Evolutionary conservation across 2,113 vertebrate genomes (phyloP).

Genomic region (Nesogale talazaci): DNA sequence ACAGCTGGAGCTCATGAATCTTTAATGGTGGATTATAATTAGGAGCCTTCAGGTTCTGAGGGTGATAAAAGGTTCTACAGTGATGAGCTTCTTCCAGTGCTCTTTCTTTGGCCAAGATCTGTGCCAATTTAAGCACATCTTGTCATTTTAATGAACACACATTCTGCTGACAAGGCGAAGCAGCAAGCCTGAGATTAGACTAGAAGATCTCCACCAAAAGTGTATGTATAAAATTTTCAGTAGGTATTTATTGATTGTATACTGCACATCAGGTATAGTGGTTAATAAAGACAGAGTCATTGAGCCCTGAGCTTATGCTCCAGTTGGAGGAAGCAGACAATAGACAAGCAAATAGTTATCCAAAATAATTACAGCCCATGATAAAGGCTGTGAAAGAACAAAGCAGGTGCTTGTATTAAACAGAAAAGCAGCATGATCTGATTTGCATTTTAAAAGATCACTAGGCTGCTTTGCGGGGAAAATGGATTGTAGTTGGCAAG

Average conservation of each 20-base stretch:
- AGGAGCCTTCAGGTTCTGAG: slow-evolving; percentile 83
- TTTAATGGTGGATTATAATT: slow-evolving; percentile 88
- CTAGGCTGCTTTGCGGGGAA: background rate
- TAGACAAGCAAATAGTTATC: slow-evolving; percentile 47
- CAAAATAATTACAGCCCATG: slow-evolving; percentile 18
- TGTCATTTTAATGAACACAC: slow-evolving; percentile 71
- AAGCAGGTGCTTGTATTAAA: slow-evolving; percentile 50
- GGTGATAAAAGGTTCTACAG: slow-evolving; percentile 80
- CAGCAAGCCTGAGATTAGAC: slow-evolving; percentile 64
- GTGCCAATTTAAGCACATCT: slow-evolving; percentile 82
- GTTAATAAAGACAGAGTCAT: background rate
- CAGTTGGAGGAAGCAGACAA: background rate
- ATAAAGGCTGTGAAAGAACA: slow-evolving; percentile 32
- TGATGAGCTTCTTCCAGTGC: slow-evolving; percentile 71
- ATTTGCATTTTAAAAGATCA: slow-evolving; percentile 60
- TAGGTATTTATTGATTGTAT: background rate
- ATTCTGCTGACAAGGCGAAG: slow-evolving; percentile 73
- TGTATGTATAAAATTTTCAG: slow-evolving; percentile 52
- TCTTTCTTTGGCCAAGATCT: slow-evolving; percentile 69
- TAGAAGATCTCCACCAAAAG: slow-evolving; percentile 62
- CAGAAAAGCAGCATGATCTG: slow-evolving; percentile 30
- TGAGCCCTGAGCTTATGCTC: background rate
- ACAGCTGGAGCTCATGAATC: slow-evolving; percentile 83
- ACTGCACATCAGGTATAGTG: background rate
- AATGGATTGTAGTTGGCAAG: background rate